Base-by-base conservation (phyloP, 2,797 vertebrate species). In the Esox masquinongy region DNA sequence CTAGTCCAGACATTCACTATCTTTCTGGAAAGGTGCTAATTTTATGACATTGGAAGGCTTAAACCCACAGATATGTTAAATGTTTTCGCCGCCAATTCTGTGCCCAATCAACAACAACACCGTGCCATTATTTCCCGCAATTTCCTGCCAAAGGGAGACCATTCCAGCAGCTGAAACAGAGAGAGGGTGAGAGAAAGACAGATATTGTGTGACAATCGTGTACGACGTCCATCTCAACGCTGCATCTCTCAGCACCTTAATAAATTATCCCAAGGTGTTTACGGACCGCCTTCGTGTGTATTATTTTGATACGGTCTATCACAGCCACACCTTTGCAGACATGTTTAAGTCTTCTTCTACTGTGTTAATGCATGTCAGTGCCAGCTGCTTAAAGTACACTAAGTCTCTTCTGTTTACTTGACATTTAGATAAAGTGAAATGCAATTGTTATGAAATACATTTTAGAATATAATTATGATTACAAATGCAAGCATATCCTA, bases 1-100 rank as follows among this genome's bases (percentile, higher is more conserved):
- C 86, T 80, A 89, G 81, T 86, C 83, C 89, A 79, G 89, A 80
- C 79, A 59, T 68, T 72, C 86, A 36, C 79, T 49, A 88, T 90
- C 88, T 92, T 92, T 88, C 87, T 76, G 68, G 85, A 91, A 90
- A 91, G 90, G 89, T 92, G 94, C 88, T 94, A 84, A 93, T 94
- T 95, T 94, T 89, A 93, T 88, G 83, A 87, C 84, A 75, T 78
- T 74, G 86, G 86, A 93, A 85, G 85, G 72, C 85, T 85, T 82
- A 75, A 85, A 90, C 87, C 86, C 89, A 72, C 85, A 90, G 90
- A 90, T 89, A 87, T 85, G 82, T 79, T 76, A 64, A 85, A 75
- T 76, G 72, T 88, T 84, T 89, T 82, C 76, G 34, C 80, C 74
- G 49, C 82, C 87, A 83, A 75, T 59, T 84, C 50, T 78, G 64